Evolutionary conservation across 2,113 vertebrate genomes (phyloP), one percentile per base, ranked within the genome.

Genomic region (Falcunculus frontatus): DNA sequence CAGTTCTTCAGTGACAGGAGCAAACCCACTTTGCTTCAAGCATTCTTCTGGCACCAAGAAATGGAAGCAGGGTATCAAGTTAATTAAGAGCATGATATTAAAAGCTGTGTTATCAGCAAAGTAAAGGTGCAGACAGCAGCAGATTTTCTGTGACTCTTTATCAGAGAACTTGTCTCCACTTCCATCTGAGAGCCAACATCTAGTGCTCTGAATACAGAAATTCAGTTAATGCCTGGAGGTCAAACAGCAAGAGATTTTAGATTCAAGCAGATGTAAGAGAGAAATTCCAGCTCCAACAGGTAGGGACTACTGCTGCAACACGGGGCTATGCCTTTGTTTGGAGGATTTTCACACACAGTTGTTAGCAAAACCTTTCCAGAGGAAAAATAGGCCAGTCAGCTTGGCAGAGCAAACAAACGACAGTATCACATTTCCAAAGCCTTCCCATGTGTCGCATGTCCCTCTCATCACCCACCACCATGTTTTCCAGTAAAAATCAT

Each of bases 81-180:
- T 93, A 96, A 93, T 91, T 89, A 90, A 90, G 29, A 95, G n/a
- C 8, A 33, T 4, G 3, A 37, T 59, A 70, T 62, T 49, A 78
- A 90, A 92, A 96, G 47, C 93, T 64, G 49, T 56, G 35, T 14
- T 67, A 89, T 84, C 95, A 89, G 79, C 64, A 75, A 90, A 77
- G 32, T 0, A 1, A 87, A 91, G 62, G 44, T 57, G 90, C 79
- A 90, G 78, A 95, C 37, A 74, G 76, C 75, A 92, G 95, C 90
- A 94, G 56, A 93, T 84, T 84, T 91, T 91, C 77, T 50, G 44
- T 63, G 82, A 91, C 67, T 87, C 46, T 69, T 60, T 52, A 56
- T 12, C 16, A 55, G n/a, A 70, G 72, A 83, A 55, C 16, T 72
- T 84, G 76, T 56, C 86, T 92, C 53, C 41, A 25, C 33, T 84